Conservation (phyloP, 2,113 vertebrate genomes). For the Clarias macrocephalus region DNA sequence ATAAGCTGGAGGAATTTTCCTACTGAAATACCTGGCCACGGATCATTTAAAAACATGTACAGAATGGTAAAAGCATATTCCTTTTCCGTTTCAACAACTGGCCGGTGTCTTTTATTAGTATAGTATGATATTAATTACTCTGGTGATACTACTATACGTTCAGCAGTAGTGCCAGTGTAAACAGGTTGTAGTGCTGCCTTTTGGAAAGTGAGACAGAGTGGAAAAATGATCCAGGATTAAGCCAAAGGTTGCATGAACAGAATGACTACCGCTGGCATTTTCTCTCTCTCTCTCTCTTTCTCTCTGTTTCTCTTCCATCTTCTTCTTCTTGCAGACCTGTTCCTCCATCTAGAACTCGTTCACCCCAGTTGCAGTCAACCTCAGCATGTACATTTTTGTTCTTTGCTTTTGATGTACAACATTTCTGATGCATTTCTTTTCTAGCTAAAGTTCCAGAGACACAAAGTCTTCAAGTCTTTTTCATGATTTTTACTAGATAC, state of each 20-base stretch:
- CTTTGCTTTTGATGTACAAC: background rate
- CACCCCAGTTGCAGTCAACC: background rate
- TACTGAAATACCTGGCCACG: background rate
- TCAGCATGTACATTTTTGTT: background rate
- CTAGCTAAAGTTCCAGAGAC: background rate
- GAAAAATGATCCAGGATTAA: constrained; percentile 8
- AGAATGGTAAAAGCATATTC: background rate
- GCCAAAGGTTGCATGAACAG: constrained; percentile 24
- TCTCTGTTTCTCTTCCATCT: constrained; percentile 10
- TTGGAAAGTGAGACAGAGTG: constrained; percentile 28
- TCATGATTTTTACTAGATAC: background rate
- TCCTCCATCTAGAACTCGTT: constrained; percentile 27
- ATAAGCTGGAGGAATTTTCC: background rate
- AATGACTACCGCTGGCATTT: constrained; percentile 1
- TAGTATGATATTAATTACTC: constrained; percentile 6
- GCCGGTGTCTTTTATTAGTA: background rate
- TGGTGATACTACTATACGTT: background rate
- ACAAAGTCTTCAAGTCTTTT: background rate
- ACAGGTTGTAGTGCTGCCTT: background rate
- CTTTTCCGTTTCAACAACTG: background rate
- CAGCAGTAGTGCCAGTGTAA: constrained; percentile 1
- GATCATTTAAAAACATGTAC: background rate
- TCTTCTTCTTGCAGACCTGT: constrained; percentile 3
- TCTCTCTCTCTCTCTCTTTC: background rate
- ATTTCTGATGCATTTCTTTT: background rate